Percentiles rank a stretch among this genome's conserved stretches.
Evolutionary conservation across 2,888 invertebrate species (phyloP).

Genomic region (Napeogenes inachia): DNA sequence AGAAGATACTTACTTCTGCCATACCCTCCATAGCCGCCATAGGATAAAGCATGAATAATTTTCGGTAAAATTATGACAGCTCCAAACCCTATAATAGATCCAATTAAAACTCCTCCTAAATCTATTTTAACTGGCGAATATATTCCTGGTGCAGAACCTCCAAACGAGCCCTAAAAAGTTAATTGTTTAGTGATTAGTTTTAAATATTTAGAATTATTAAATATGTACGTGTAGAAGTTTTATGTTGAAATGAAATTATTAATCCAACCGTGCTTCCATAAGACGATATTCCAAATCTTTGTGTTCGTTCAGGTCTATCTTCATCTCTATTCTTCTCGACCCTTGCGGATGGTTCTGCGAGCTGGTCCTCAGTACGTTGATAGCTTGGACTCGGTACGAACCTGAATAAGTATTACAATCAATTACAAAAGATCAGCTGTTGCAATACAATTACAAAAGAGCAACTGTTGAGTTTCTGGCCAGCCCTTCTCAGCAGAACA

Average conservation of each 20-base stretch:
- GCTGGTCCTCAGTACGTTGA: slow-evolving; percentile 65
- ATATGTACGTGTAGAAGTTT: neutral
- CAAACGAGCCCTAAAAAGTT: slow-evolving; percentile 55
- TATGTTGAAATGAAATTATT: slow-evolving; percentile 5
- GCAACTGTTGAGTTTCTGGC: too few species aligned
- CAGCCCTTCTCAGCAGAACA: too few species aligned
- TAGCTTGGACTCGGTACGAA: slow-evolving; percentile 61
- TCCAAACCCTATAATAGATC: slow-evolving; percentile 88
- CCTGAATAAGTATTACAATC: slow-evolving; percentile 42
- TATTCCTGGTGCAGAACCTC: slow-evolving; percentile 73
- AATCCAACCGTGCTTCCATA: slow-evolving; percentile 68
- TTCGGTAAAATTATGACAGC: slow-evolving; percentile 89
- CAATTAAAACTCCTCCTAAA: slow-evolving; percentile 87
- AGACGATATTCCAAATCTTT: slow-evolving; percentile 74
- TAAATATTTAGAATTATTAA: neutral
- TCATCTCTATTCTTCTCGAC: slow-evolving; percentile 57
- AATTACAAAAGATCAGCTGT: neutral
- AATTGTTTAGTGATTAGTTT: neutral
- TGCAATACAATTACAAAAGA: too few species aligned
- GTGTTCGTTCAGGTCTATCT: slow-evolving; percentile 56
- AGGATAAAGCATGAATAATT: slow-evolving; percentile 83
- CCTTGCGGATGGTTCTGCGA: slow-evolving; percentile 67
- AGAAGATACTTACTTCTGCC: slow-evolving; percentile 80
- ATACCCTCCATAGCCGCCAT: slow-evolving; percentile 78
- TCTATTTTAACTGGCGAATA: slow-evolving; percentile 88